Percentiles rank a stretch among this genome's conserved stretches.
These are phyloP conservation scores for Pollenia labialis DNA, from an alignment of 2,888 invertebrate genomes.

Conservation along the genomic window DNA sequence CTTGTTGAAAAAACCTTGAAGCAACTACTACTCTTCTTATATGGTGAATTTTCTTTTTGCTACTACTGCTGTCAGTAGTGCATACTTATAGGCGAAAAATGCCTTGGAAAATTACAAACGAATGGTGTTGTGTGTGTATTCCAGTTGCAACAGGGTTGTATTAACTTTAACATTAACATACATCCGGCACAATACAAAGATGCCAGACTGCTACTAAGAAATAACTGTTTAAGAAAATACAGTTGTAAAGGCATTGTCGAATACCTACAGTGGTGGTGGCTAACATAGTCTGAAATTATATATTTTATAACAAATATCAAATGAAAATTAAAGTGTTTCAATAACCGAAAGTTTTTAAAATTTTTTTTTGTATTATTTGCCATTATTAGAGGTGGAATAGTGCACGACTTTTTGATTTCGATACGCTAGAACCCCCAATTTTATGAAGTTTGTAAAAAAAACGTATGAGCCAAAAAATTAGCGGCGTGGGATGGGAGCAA, in stretches of 20 bases:
- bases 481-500: too few relatives aligned
- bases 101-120: constrained; percentile 44
- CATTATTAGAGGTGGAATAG: too few relatives aligned
- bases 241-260: neutral
- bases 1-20: constrained; percentile 69
- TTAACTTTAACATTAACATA: constrained; percentile 23
- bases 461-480: too few relatives aligned
- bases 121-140: constrained; percentile 22
- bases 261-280: constrained; percentile 8
- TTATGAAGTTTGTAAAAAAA: too few relatives aligned
- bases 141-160: constrained; percentile 55
- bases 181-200: neutral
- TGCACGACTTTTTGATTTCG: too few relatives aligned
- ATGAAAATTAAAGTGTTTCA: neutral
- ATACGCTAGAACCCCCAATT: too few relatives aligned
- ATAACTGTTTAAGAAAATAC: neutral
- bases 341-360: too few relatives aligned
- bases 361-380: too few relatives aligned
- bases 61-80: constrained; percentile 67
- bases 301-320: neutral
- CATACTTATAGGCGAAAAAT: constrained; percentile 70
- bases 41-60: constrained; percentile 62
- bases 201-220: constrained; percentile 21
- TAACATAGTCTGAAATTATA: neutral
- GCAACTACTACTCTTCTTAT: constrained; percentile 60